phyloP scores from a whole-genome alignment of 2,797 vertebrate species.

The Protosalanx chinensis region DNA sequence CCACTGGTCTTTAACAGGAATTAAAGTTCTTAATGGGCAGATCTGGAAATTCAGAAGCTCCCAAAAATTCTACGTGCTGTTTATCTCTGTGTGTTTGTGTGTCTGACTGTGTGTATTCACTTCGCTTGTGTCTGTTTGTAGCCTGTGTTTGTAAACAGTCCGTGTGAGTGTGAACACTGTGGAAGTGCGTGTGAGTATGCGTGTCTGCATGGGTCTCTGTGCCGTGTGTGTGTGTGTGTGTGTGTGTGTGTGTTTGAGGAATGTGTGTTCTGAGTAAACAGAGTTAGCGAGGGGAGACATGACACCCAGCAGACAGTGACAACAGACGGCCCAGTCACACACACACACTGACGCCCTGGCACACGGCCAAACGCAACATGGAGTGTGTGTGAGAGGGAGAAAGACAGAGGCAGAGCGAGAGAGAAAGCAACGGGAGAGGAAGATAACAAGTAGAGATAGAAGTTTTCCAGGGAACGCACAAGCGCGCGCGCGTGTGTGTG shows the following conservation, averaged over 20 bases:
- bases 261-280: conserved; percentile 35
- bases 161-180: neutral
- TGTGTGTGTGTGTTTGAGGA: neutral
- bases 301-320: conserved; percentile 50
- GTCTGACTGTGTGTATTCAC: neutral
- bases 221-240: conserved; percentile 3
- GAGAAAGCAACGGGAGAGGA: conserved; percentile 32
- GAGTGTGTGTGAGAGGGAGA: conserved; percentile 45
- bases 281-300: conserved; percentile 44
- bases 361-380: conserved; percentile 35
- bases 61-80: too few relatives aligned
- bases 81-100: neutral
- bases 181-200: conserved; percentile 30
- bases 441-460: conserved; percentile 46
- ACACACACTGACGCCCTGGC: conserved; percentile 32
- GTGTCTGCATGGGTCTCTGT: neutral
- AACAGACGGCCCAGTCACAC: conserved; percentile 38
- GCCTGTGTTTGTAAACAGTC: neutral
- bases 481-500: conserved; percentile 25
- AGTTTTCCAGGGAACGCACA: conserved; percentile 32
- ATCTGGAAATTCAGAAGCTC: too few relatives aligned
- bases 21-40: too few relatives aligned
- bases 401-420: conserved; percentile 62
- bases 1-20: neutral
- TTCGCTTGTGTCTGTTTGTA: neutral